Evolutionary conservation across 1,140 invertebrate genomes (phyloP), one percentile per base, ranked within the genome.

Genomic region (Eriosoma lanigerum): DNA sequence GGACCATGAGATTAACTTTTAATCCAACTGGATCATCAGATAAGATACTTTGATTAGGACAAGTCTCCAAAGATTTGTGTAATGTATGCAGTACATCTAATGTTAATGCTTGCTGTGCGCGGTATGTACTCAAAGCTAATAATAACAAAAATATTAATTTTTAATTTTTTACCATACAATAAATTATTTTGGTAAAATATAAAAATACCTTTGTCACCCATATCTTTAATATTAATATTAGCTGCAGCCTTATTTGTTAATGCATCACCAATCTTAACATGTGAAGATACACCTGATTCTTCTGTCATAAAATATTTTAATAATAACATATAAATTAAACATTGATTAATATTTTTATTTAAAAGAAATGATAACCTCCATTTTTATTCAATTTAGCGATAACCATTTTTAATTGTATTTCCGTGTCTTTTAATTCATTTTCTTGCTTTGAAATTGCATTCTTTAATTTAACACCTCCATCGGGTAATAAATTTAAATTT

Each of bases 1-100:
- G 96, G 3, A 88, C 86, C 93, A 97, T 94, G 3, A 98, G 86
- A 26, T 85, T 26, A 1, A 93, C 88, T 82, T 87, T 89, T 0
- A 97, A 84, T 0, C 89, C 89, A 50, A 83, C 83, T 0, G 94
- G 93, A 84, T 91, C 89, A 21, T 89, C 85, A 0, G 88, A 88
- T 66, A 88, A 84, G 24, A 88, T 85, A 62, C 89, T 83, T 81
- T 91, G 90, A 0, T 86, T 83, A 1, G 94, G 93, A 64, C 91
- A 89, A 9, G 88, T 88, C 38, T 87, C 87, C 26, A 94, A 85
- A 0, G 92, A 93, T 82, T 89, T 89, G 85, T 96, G 93, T 50
- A 96, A 86, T 83, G 89, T 89, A 84, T 93, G 86, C 15, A 94
- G 86, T 62, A 91, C 88, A 62, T 94, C 91, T 60, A 90, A 85